Percentiles rank a stretch among this genome's conserved stretches.
phyloP scores from a whole-genome alignment of 2,113 vertebrate genomes.

The Catharus minimus region DNA sequence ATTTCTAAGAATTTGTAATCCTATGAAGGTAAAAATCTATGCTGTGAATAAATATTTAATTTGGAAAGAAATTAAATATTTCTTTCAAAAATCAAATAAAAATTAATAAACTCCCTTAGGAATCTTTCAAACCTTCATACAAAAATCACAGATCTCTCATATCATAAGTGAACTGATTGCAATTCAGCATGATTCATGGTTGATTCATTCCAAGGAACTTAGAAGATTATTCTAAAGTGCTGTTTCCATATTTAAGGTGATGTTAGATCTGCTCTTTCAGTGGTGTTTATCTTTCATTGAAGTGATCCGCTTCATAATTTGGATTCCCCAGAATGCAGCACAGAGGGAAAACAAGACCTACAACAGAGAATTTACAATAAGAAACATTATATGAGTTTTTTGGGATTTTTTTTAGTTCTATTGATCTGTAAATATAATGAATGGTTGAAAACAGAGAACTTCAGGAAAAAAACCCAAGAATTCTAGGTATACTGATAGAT shows the following conservation, averaged over 20 bases:
- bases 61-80: not conserved
- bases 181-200: not conserved
- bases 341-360: slow-evolving; percentile 85
- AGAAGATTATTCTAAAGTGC: not conserved
- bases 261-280: slow-evolving; percentile 52
- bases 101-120: not conserved
- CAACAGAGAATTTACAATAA: slow-evolving; percentile 33
- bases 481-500: not conserved
- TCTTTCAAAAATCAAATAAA: not conserved
- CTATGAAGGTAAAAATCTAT: not conserved
- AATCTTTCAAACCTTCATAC: not conserved
- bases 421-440: not conserved
- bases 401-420: not conserved
- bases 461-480: not conserved
- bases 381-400: not conserved
- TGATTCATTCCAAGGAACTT: not conserved
- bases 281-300: slow-evolving; percentile 62
- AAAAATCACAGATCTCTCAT: not conserved
- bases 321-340: slow-evolving; percentile 83
- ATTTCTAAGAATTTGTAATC: not conserved
- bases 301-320: slow-evolving; percentile 67
- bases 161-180: not conserved
- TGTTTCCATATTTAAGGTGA: not conserved
- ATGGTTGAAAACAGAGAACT: not conserved
- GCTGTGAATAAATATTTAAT: not conserved